Conservation (phyloP, 2,113 vertebrate genomes). For the Pterocles gutturalis region DNA sequence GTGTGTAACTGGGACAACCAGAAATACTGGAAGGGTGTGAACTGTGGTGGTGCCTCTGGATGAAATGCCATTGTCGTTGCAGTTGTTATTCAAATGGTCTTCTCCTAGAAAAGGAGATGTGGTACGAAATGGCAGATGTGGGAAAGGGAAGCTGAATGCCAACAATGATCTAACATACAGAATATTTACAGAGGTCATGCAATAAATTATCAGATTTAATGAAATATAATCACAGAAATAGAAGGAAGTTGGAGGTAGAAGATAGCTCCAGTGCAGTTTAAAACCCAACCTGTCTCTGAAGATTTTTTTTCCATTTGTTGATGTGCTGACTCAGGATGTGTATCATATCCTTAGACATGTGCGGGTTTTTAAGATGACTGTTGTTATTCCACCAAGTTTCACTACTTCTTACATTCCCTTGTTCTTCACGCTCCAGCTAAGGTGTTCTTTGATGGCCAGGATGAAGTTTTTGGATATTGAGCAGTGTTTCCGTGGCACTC, state of each 20-base stretch:
- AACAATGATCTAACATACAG: neutral
- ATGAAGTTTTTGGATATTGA: neutral
- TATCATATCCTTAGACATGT: neutral
- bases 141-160: neutral
- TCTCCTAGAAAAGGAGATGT: neutral
- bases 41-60: neutral
- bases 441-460: neutral
- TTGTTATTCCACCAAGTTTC: neutral
- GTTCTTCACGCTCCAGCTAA: neutral
- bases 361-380: neutral
- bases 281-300: neutral
- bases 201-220: neutral
- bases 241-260: neutral
- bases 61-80: neutral
- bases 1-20: neutral
- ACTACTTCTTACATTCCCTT: neutral
- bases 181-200: rapidly evolving
- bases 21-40: neutral
- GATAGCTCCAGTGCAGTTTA: neutral
- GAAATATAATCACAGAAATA: neutral
- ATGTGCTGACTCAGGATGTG: neutral
- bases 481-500: rapidly evolving
- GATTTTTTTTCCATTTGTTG: neutral
- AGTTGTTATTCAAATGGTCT: neutral
- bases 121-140: neutral